Percentiles rank a stretch among this genome's conserved stretches.
Evolutionary conservation across 2,888 invertebrate species (phyloP).

Genomic region (Drosophila longiperda): DNA sequence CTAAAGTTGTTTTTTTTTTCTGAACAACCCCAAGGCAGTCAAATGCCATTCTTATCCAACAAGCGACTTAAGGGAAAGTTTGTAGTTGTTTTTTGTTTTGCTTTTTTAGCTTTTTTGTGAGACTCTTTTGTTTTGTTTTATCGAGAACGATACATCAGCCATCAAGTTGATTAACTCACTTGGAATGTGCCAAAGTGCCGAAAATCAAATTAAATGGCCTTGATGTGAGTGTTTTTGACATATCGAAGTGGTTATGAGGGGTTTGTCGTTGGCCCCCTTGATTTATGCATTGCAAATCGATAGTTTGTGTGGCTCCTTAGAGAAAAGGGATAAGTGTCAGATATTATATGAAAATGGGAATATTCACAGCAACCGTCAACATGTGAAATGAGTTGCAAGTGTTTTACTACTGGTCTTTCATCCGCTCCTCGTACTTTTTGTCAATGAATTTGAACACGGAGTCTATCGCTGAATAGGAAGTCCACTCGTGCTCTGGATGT

Average conservation of each 20-base stretch:
- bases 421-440: constrained; percentile 63
- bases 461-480: constrained; percentile 88
- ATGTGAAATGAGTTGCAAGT: constrained; percentile 23
- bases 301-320: constrained; percentile 72
- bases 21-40: constrained; percentile 44
- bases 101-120: constrained; percentile 31
- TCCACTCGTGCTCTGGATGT: constrained; percentile 89
- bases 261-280: constrained; percentile 36
- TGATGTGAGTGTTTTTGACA: constrained; percentile 84
- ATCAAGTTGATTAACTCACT: constrained; percentile 79
- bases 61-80: constrained; percentile 21
- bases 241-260: constrained; percentile 65
- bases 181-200: constrained; percentile 75
- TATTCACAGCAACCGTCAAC: constrained; percentile 21
- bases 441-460: constrained; percentile 89
- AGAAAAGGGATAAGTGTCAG: constrained; percentile 79
- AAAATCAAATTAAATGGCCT: constrained; percentile 83
- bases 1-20: background rate
- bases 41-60: constrained; percentile 39
- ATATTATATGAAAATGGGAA: constrained; percentile 17
- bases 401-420: constrained; percentile 15
- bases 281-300: constrained; percentile 74
- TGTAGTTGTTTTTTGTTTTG: constrained; percentile 21
- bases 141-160: constrained; percentile 74
- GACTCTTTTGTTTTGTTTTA: constrained; percentile 70